Conservation (phyloP, 2,888 invertebrate genomes). For the Gasteruption jaculator region DNA sequence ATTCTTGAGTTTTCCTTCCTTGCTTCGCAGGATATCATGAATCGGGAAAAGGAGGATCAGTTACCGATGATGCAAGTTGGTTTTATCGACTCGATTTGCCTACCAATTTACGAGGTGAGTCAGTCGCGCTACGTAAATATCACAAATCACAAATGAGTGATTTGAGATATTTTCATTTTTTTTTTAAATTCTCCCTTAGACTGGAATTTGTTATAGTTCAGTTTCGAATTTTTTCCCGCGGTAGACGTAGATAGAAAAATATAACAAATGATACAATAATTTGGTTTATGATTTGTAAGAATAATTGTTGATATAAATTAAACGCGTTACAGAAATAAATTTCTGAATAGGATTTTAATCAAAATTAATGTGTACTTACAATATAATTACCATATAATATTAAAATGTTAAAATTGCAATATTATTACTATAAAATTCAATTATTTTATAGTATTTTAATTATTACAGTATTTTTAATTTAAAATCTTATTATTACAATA, state of each 20-base stretch:
- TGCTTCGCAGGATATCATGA: slow-evolving; percentile 86
- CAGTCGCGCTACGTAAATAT: slow-evolving; percentile 2
- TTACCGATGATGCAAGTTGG: slow-evolving; percentile 93
- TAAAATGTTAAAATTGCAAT: too few species aligned
- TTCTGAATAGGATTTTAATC: too few species aligned
- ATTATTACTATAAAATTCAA: too few species aligned
- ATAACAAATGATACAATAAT: too few species aligned
- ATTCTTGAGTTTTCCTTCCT: slow-evolving; percentile 22
- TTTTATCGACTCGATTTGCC: slow-evolving; percentile 91
- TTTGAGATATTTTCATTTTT: slow-evolving; percentile 1
- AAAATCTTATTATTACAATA: too few species aligned
- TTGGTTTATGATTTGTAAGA: too few species aligned
- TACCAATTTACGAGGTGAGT: slow-evolving; percentile 88
- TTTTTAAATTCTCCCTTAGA: neutral
- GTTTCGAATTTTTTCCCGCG: neutral
- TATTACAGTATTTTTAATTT: too few species aligned
- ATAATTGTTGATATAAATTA: too few species aligned
- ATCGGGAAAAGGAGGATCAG: slow-evolving; percentile 89
- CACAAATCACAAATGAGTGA: neutral
- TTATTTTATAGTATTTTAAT: too few species aligned
- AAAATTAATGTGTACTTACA: too few species aligned
- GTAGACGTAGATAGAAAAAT: neutral
- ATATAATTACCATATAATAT: too few species aligned
- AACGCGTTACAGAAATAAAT: too few species aligned
- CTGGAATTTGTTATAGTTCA: neutral